Conservation (phyloP, 2,888 invertebrate species). For the Heliconius ethilla region DNA sequence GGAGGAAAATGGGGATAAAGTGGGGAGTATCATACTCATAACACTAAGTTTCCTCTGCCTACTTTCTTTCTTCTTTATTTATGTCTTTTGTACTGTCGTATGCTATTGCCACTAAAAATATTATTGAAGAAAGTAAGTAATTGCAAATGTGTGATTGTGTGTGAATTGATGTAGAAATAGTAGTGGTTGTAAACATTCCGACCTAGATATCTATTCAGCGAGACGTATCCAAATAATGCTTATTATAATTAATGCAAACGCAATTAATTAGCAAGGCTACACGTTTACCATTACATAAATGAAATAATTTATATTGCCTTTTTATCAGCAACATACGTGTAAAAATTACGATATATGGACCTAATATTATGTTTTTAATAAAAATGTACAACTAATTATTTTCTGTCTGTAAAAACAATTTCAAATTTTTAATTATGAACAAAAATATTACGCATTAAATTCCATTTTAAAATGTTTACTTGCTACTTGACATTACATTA, state of each 20-base stretch:
- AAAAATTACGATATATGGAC: neutral
- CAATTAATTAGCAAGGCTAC: constrained; percentile 24
- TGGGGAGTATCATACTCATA: too few species aligned
- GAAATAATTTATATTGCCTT: neutral
- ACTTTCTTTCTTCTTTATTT: neutral
- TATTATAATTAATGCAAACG: constrained; percentile 23
- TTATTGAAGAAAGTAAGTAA: neutral
- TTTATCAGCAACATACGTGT: neutral
- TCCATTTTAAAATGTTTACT: neutral
- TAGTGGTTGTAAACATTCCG: constrained; percentile 50
- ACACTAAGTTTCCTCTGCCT: too few species aligned
- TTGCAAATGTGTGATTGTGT: neutral
- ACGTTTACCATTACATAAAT: constrained; percentile 17
- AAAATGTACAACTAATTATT: too few species aligned
- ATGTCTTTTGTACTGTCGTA: neutral
- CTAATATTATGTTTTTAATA: too few species aligned
- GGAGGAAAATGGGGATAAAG: too few species aligned
- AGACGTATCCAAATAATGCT: constrained; percentile 52
- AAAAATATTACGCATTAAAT: too few species aligned
- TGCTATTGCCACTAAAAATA: neutral
- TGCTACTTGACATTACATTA: constrained; percentile 20
- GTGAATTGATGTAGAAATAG: constrained; percentile 37
- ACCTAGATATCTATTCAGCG: constrained; percentile 58
- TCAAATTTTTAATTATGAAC: too few species aligned
- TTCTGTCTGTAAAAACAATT: too few species aligned